Conservation (phyloP, 2,888 invertebrate genomes). For the Actias luna region DNA sequence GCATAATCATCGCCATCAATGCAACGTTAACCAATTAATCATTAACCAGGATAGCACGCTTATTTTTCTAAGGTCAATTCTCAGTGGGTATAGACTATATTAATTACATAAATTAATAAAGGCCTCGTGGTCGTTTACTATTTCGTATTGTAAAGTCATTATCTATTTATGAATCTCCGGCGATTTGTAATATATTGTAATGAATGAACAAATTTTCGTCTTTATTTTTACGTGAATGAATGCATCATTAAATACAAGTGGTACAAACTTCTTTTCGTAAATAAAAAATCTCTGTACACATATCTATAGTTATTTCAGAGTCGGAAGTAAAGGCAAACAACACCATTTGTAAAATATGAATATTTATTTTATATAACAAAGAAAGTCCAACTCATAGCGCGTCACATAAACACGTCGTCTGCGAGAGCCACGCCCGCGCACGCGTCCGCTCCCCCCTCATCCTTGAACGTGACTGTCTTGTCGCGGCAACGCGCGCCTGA, state of each 20-base stretch:
- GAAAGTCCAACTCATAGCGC: slow-evolving; percentile 37
- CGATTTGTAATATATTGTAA: no score
- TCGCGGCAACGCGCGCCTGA: slow-evolving; percentile 37
- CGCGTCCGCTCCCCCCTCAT: slow-evolving; percentile 28
- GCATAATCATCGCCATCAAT: no score
- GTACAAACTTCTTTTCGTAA: not conserved
- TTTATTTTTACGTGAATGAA: no score
- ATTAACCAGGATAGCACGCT: no score
- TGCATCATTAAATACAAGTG: not conserved
- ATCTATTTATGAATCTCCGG: no score
- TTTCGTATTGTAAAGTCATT: no score
- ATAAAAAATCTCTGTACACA: not conserved
- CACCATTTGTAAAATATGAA: slow-evolving; percentile 29
- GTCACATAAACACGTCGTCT: slow-evolving; percentile 92
- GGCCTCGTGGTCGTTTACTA: no score
- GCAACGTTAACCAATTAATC: no score
- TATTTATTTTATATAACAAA: slow-evolving; percentile 66
- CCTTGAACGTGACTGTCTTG: slow-evolving; percentile 13
- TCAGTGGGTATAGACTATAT: no score
- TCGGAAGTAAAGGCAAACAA: not conserved
- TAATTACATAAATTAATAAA: no score
- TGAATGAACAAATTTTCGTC: no score
- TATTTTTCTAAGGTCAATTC: no score
- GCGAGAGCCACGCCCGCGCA: slow-evolving; percentile 52
- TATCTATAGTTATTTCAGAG: not conserved